Percentiles rank a stretch among this genome's conserved stretches.
These are phyloP conservation scores for Scaptodrosophila lebanonensis DNA, from an alignment of 1,140 invertebrate species.

Conservation along the genomic window DNA sequence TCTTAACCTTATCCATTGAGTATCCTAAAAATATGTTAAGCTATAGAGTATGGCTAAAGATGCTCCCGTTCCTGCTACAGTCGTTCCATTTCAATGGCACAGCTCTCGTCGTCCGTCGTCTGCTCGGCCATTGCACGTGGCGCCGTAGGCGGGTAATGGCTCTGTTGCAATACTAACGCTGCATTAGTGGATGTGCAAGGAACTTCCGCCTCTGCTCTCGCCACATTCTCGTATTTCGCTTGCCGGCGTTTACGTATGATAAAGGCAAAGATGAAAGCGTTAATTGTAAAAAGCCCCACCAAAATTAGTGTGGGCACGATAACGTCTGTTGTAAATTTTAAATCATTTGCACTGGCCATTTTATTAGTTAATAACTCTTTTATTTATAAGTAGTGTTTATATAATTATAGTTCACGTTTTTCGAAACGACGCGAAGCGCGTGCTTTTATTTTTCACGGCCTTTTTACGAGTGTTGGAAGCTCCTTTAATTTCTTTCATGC, in stretches of 20 bases:
- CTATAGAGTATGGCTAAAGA: slow-evolving; percentile 1
- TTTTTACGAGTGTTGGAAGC: not conserved
- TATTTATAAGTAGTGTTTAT: slow-evolving; percentile 48
- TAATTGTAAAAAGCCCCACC: slow-evolving; percentile 38
- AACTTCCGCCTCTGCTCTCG: not conserved
- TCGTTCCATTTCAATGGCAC: slow-evolving; percentile 58
- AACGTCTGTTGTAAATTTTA: slow-evolving; percentile 53
- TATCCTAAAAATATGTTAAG: slow-evolving; percentile 5
- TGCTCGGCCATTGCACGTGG: not conserved
- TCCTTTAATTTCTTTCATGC: slow-evolving; percentile 55
- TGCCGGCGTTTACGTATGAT: slow-evolving; percentile 49
- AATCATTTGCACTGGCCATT: slow-evolving; percentile 33
- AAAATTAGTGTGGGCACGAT: slow-evolving; percentile 45
- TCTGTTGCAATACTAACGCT: too few species aligned
- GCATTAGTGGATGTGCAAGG: slow-evolving; percentile 16
- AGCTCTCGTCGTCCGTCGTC: slow-evolving; percentile 21
- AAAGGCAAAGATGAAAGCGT: slow-evolving; percentile 43
- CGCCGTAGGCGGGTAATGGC: too few species aligned
- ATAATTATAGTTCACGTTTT: slow-evolving; percentile 51
- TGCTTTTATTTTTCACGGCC: slow-evolving; percentile 48
- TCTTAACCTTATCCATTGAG: slow-evolving; percentile 3
- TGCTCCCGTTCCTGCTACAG: slow-evolving; percentile 22
- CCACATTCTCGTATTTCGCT: slow-evolving; percentile 17
- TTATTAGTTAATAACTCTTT: not conserved
- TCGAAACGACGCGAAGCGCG: slow-evolving; percentile 50